A percentile compares a stretch with the other conserved stretches of the same genome.
These are phyloP conservation scores for Tylochromis polylepis DNA, from an alignment of 2,113 vertebrate species.

Conservation along the genomic window DNA sequence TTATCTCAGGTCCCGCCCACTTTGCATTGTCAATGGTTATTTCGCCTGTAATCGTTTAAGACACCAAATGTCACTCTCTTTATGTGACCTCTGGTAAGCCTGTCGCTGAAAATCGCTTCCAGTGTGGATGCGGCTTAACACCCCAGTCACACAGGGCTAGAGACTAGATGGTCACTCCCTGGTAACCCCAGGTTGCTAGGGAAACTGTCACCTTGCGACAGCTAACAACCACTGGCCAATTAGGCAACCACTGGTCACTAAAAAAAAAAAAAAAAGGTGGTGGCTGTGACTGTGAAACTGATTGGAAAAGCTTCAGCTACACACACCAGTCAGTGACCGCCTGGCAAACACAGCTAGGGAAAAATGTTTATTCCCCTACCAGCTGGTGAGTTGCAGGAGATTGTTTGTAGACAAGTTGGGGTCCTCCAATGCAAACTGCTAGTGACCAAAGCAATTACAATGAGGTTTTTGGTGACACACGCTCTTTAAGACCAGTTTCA, in stretches of 20 bases:
- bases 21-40: neutral
- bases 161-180: neutral
- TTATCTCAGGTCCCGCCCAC: neutral
- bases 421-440: neutral
- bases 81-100: neutral
- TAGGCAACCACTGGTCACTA: neutral
- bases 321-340: neutral
- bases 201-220: neutral
- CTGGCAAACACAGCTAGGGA: neutral
- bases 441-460: too few relatives aligned
- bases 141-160: neutral
- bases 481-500: too few relatives aligned
- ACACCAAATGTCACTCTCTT: neutral
- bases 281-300: neutral
- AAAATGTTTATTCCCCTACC: neutral
- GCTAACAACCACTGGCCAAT: neutral
- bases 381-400: neutral
- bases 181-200: neutral
- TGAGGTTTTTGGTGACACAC: too few relatives aligned
- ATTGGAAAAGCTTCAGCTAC: neutral
- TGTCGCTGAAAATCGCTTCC: neutral
- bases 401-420: neutral
- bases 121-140: neutral
- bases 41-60: neutral
- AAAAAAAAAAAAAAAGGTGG: neutral